These are phyloP conservation scores for Cryptoprocta ferox DNA, from an alignment of 2,797 vertebrate species.

Conservation along the genomic window DNA sequence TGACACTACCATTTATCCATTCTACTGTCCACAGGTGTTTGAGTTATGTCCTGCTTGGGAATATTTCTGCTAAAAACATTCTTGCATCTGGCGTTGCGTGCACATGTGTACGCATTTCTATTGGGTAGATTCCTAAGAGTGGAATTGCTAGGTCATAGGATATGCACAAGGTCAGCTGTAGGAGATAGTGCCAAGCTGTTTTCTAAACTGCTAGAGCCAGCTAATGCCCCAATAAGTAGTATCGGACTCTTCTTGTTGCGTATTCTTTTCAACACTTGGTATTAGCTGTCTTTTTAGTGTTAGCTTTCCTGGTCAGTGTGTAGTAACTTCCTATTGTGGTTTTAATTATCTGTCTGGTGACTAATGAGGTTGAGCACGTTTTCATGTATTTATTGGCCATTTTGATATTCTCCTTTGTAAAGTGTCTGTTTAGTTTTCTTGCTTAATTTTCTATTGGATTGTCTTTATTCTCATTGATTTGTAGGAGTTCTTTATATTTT, in stretches of 20 bases:
- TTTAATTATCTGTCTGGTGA: conserved; percentile 5
- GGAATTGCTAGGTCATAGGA: neutral
- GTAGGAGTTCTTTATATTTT: neutral
- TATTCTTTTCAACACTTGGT: neutral
- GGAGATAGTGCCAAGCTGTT: neutral
- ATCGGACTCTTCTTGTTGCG: neutral
- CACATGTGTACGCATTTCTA: neutral
- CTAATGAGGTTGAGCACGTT: neutral
- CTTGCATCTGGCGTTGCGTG: neutral
- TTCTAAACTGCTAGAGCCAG: neutral
- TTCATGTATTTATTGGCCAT: neutral
- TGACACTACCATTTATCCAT: neutral
- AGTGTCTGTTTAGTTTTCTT: neutral
- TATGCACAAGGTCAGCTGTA: neutral
- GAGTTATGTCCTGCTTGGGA: neutral
- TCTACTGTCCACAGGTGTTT: neutral
- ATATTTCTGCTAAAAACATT: neutral
- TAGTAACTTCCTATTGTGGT: neutral
- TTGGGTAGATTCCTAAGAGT: neutral
- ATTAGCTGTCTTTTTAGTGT: neutral
- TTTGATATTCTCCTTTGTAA: neutral
- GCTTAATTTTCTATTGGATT: neutral
- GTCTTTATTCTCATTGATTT: neutral
- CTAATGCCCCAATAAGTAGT: neutral
- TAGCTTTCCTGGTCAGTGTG: neutral